Percentiles rank a stretch among this genome's conserved stretches.
phyloP scores from a whole-genome alignment of 2,888 invertebrate species.

The Tridacna crocea region DNA sequence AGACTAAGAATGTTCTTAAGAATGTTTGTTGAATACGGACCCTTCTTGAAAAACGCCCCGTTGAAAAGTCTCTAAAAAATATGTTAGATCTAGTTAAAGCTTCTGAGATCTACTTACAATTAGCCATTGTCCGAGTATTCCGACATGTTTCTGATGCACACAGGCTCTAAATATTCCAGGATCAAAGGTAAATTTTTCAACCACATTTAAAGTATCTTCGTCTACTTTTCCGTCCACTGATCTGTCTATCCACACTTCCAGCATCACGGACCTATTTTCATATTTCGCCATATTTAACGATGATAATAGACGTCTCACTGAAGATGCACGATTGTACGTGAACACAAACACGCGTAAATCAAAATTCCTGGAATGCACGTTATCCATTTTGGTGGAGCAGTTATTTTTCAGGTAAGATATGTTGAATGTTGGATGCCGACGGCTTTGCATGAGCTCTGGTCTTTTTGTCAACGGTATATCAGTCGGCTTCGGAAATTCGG shows the following conservation, averaged over 20 bases:
- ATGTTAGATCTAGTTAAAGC: too few species aligned
- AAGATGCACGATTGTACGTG: slow-evolving; percentile 49
- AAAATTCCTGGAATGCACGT: background rate
- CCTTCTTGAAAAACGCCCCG: too few species aligned
- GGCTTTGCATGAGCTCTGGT: too few species aligned
- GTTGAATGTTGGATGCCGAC: slow-evolving; percentile 16
- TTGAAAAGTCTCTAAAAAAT: too few species aligned
- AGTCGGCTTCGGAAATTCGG: too few species aligned
- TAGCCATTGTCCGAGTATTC: slow-evolving; percentile 65
- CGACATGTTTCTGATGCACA: slow-evolving; percentile 56
- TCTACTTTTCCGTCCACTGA: slow-evolving; percentile 46
- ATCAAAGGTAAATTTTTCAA: slow-evolving; percentile 43
- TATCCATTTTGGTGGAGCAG: background rate
- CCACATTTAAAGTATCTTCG: slow-evolving; percentile 31
- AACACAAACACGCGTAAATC: slow-evolving; percentile 61
- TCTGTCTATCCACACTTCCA: slow-evolving; percentile 67
- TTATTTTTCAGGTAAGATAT: background rate
- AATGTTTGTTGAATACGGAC: too few species aligned
- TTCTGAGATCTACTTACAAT: slow-evolving; percentile 31
- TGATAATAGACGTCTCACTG: slow-evolving; percentile 46
- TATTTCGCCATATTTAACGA: slow-evolving; percentile 54
- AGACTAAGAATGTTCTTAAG: too few species aligned
- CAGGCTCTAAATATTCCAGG: slow-evolving; percentile 48
- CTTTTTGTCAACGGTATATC: too few species aligned
- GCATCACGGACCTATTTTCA: slow-evolving; percentile 33